phyloP scores from a whole-genome alignment of 1,140 invertebrate species.

The Ericerus pela region DNA sequence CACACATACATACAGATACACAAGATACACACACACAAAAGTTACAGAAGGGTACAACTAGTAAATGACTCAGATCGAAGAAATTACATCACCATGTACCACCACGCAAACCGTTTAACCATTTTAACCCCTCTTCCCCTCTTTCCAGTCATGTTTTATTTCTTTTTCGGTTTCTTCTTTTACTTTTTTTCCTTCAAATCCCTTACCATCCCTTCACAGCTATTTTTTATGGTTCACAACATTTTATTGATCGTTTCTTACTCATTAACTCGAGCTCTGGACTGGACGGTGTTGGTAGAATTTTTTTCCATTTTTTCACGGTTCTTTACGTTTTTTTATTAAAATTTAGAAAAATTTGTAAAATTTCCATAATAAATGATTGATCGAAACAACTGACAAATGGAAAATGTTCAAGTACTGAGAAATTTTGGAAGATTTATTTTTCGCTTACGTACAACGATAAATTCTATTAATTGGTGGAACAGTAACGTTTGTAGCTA shows the following conservation, averaged over 20 bases:
- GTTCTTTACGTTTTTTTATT: too few species aligned
- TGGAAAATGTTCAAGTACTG: too few species aligned
- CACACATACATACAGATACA: too few species aligned
- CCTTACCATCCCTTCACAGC: neutral
- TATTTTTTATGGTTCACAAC: constrained; percentile 10
- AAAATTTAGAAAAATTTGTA: too few species aligned
- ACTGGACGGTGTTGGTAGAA: neutral
- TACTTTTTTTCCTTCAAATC: neutral
- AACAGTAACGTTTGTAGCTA: too few species aligned
- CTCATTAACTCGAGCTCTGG: neutral
- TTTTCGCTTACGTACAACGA: too few species aligned
- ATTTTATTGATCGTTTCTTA: constrained; percentile 4
- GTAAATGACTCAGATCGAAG: constrained; percentile 9
- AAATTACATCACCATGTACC: constrained; percentile 4
- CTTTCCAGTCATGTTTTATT: neutral
- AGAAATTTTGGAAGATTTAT: too few species aligned
- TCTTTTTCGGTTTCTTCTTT: neutral
- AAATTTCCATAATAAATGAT: too few species aligned
- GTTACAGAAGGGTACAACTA: constrained; percentile 4
- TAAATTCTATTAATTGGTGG: too few species aligned
- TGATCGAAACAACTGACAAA: too few species aligned
- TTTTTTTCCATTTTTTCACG: constrained; percentile 1
- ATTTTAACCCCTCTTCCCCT: constrained; percentile 8
- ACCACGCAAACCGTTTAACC: constrained; percentile 7
- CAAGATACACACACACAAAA: too few species aligned